Conservation (phyloP, 2,888 invertebrate species). For the Sesia bembeciformis region DNA sequence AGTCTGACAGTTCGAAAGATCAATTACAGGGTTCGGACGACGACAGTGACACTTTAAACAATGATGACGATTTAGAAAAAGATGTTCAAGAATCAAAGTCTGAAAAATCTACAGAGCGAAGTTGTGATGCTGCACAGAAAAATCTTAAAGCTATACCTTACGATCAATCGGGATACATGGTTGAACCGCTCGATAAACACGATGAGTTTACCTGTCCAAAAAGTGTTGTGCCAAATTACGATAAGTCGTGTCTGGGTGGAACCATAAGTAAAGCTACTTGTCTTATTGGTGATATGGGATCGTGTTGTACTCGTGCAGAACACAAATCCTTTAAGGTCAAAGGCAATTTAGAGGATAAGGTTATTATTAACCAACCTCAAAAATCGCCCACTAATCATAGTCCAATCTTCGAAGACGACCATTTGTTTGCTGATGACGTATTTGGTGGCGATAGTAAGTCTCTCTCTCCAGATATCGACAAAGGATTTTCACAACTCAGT, state of each 20-base stretch:
- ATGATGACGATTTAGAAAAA: conserved; percentile 75
- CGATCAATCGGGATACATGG: conserved; percentile 67
- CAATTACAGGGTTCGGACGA: conserved; percentile 78
- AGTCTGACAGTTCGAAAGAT: conserved; percentile 78
- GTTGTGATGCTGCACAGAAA: conserved; percentile 45
- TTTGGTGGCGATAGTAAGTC: conserved; percentile 77
- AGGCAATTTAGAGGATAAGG: conserved; percentile 61
- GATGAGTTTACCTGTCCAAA: conserved; percentile 54
- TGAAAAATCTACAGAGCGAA: conserved; percentile 42
- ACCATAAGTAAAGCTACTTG: conserved; percentile 64
- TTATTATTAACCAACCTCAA: conserved; percentile 76
- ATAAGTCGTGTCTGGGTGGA: conserved; percentile 62
- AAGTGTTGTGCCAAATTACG: conserved; percentile 59
- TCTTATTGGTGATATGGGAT: conserved; percentile 58
- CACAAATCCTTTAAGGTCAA: conserved; percentile 49
- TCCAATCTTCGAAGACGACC: conserved; percentile 76
- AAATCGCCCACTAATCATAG: conserved; percentile 76
- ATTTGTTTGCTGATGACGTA: conserved; percentile 75
- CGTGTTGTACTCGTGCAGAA: conserved; percentile 60
- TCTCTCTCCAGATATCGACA: conserved; percentile 73
- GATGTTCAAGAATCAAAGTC: conserved; percentile 70
- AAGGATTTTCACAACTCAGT: conserved; percentile 50
- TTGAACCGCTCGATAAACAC: conserved; percentile 59
- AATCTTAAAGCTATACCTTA: conserved; percentile 56
- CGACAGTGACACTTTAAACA: conserved; percentile 81